phyloP scores from a whole-genome alignment of 2,113 vertebrate species.

The Hemiscyllium ocellatum region DNA sequence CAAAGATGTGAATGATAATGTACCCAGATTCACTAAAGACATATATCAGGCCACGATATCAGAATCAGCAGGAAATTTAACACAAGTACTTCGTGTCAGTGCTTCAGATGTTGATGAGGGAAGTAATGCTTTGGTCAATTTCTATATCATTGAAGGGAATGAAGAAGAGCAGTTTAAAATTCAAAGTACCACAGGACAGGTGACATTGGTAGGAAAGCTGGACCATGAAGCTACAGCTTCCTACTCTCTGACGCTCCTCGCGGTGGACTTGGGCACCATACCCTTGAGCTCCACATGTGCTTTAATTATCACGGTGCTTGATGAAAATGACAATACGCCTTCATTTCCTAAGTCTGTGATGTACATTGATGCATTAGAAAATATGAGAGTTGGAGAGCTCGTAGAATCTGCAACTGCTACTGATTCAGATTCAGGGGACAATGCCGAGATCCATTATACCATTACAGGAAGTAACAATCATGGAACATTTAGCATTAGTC shows the following conservation, averaged over 20 bases:
- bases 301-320: constrained; percentile 78
- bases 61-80: constrained; percentile 79
- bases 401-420: constrained; percentile 88
- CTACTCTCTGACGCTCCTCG: constrained; percentile 81
- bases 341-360: constrained; percentile 80
- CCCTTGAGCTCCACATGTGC: constrained; percentile 78
- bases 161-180: constrained; percentile 81
- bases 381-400: constrained; percentile 90
- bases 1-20: constrained; percentile 92
- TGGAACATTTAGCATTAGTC: constrained; percentile 89
- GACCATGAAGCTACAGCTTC: constrained; percentile 82
- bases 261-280: constrained; percentile 69
- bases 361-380: constrained; percentile 83
- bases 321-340: constrained; percentile 92
- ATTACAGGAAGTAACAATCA: constrained; percentile 87
- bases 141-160: constrained; percentile 76
- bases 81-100: constrained; percentile 83
- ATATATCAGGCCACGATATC: constrained; percentile 91
- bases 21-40: constrained; percentile 88
- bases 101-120: constrained; percentile 92
- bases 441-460: constrained; percentile 86
- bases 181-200: constrained; percentile 76
- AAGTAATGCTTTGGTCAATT: constrained; percentile 78
- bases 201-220: constrained; percentile 81
- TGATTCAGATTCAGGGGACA: constrained; percentile 82